Conservation (phyloP, 2,113 vertebrate genomes). For the Stegostoma tigrinum region DNA sequence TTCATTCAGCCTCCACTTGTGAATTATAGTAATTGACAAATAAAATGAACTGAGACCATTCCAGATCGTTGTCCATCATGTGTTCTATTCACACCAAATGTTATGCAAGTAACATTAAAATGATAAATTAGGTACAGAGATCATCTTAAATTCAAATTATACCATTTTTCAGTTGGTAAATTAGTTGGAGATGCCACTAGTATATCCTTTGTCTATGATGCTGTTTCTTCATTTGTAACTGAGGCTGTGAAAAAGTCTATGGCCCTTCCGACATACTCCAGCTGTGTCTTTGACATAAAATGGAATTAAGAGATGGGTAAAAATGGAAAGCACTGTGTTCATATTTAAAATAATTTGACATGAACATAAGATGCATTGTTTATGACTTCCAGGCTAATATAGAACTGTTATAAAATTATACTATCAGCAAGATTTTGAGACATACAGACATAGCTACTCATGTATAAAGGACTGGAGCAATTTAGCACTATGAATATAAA, state of each 20-base stretch:
- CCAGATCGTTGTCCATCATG: background rate
- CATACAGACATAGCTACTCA: background rate
- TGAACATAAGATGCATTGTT: background rate
- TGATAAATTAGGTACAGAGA: background rate
- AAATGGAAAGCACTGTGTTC: background rate
- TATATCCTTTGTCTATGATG: background rate
- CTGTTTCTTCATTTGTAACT: background rate
- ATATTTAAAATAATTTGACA: background rate
- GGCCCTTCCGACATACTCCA: background rate
- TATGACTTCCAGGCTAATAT: background rate
- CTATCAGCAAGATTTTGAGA: background rate
- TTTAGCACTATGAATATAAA: background rate
- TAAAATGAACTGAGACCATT: background rate
- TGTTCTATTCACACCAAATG: background rate
- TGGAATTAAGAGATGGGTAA: background rate
- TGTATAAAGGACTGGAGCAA: background rate
- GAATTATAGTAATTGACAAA: background rate
- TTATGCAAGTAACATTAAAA: background rate
- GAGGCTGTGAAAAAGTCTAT: background rate
- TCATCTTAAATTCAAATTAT: background rate
- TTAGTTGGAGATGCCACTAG: background rate
- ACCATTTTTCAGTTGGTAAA: background rate
- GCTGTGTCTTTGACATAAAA: background rate
- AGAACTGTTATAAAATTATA: constrained; percentile 1
- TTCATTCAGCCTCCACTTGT: background rate